Conservation (phyloP, 2,888 invertebrate species). For the Thumatha senex region DNA sequence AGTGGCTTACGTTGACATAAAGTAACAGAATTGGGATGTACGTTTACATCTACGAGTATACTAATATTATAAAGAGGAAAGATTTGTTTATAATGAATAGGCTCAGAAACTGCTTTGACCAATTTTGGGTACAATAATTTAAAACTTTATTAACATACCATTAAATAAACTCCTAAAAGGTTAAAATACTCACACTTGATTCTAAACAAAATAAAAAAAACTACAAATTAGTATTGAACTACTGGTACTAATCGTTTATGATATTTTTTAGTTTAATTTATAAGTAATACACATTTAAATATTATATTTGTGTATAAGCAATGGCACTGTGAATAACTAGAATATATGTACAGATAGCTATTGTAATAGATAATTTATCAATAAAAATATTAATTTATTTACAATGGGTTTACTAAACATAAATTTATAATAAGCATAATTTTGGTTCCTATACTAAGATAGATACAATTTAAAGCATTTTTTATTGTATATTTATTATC, state of each 20-base stretch:
- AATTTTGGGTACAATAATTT: background rate
- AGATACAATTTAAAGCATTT: conserved; percentile 62
- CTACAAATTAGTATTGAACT: conserved; percentile 8
- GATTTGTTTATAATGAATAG: no score
- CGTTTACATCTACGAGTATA: no score
- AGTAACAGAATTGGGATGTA: no score
- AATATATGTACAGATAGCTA: conserved; percentile 68
- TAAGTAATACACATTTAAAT: background rate
- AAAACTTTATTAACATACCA: background rate
- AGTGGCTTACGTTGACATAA: no score
- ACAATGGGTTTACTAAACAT: conserved; percentile 50
- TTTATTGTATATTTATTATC: conserved; percentile 72
- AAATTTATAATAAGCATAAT: conserved; percentile 53
- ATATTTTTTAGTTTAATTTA: conserved; percentile 20
- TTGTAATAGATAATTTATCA: conserved; percentile 62
- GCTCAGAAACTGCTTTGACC: no score
- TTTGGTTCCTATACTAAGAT: conserved; percentile 82
- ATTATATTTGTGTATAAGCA: conserved; percentile 27
- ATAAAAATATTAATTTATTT: conserved; percentile 69
- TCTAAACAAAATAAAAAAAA: conserved; percentile 1
- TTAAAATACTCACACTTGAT: background rate
- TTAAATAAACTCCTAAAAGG: background rate
- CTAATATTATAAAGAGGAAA: no score
- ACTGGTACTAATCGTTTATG: background rate
- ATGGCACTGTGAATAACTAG: conserved; percentile 52